Percentiles rank a stretch among this genome's conserved stretches.
These are phyloP conservation scores for Philaethria dido DNA, from an alignment of 2,888 invertebrate species.

Conservation along the genomic window DNA sequence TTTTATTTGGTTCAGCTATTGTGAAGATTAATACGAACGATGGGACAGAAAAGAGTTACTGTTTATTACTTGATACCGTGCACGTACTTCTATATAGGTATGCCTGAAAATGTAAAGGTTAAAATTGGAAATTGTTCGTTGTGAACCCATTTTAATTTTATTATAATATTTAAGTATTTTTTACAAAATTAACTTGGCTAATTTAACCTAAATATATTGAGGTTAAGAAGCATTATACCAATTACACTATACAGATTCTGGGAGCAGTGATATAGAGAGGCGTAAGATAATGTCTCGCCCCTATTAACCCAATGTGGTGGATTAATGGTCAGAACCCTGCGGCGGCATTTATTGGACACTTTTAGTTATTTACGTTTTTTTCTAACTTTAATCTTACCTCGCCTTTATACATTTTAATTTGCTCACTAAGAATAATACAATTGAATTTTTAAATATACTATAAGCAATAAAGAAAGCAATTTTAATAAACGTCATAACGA, in stretches of 20 bases:
- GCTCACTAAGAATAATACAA: neutral
- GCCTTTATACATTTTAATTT: slow-evolving; percentile 35
- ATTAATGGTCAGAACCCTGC: slow-evolving; percentile 45
- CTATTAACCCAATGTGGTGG: slow-evolving; percentile 46
- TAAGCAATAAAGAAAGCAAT: slow-evolving; percentile 6
- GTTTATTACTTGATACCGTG: slow-evolving; percentile 15
- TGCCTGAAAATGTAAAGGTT: neutral
- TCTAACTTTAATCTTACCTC: slow-evolving; percentile 39
- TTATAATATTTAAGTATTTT: neutral
- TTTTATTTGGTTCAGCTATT: slow-evolving; percentile 16
- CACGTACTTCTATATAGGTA: neutral
- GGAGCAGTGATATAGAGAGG: slow-evolving; percentile 44
- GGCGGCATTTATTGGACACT: slow-evolving; percentile 45
- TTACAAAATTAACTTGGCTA: neutral
- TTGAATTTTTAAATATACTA: neutral
- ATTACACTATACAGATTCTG: slow-evolving; percentile 38
- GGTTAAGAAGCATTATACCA: slow-evolving; percentile 34
- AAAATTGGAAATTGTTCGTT: neutral
- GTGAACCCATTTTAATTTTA: neutral
- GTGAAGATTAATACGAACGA: slow-evolving; percentile 9
- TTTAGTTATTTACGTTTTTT: slow-evolving; percentile 43
- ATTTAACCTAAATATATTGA: slow-evolving; percentile 30
- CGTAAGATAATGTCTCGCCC: slow-evolving; percentile 44
- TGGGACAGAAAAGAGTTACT: slow-evolving; percentile 15
- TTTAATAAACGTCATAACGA: slow-evolving; percentile 1